A percentile compares a stretch with the other conserved stretches of the same genome.
phyloP scores from a whole-genome alignment of 2,888 invertebrate genomes.

The Anthophora plumipes region DNA sequence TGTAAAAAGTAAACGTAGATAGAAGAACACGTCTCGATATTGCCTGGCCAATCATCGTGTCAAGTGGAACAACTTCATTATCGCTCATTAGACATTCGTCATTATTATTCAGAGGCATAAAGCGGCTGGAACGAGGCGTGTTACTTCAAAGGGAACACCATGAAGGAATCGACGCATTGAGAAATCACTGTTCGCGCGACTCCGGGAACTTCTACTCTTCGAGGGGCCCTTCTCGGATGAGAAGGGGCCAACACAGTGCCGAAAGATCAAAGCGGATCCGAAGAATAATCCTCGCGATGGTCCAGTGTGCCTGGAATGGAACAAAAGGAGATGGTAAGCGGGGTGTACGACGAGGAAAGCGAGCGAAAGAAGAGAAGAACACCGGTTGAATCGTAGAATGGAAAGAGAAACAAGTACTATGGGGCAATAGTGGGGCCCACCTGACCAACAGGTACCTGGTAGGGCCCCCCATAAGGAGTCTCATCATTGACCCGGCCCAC shows the following conservation, averaged over 20 bases:
- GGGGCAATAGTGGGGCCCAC: conserved; percentile 77
- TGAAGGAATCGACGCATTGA: conserved; percentile 34
- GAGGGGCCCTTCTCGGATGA: conserved; percentile 15
- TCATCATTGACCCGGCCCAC: conserved; percentile 80
- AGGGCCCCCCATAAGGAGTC: conserved; percentile 77
- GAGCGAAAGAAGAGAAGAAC: conserved; percentile 51
- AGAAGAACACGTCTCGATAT: background rate
- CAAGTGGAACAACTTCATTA: conserved; percentile 19
- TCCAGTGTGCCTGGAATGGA: conserved; percentile 49
- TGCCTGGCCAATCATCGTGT: conserved; percentile 5
- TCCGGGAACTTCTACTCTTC: conserved; percentile 19
- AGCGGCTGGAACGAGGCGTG: conserved; percentile 1
- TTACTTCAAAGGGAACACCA: conserved; percentile 28
- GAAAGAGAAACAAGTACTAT: conserved; percentile 51
- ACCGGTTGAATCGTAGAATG: conserved; percentile 18
- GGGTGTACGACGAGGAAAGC: conserved; percentile 45
- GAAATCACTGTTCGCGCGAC: conserved; percentile 47
- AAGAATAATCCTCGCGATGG: conserved; percentile 72
- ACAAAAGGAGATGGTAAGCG: conserved; percentile 59
- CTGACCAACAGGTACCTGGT: conserved; percentile 81
- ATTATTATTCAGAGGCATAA: conserved; percentile 28
- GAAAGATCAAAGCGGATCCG: conserved; percentile 76
- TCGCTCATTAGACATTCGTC: conserved; percentile 30
- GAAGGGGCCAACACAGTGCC: conserved; percentile 71
- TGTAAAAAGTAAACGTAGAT: background rate